Conservation (phyloP, 2,113 vertebrate genomes). For the Haliaeetus leucogaster region DNA sequence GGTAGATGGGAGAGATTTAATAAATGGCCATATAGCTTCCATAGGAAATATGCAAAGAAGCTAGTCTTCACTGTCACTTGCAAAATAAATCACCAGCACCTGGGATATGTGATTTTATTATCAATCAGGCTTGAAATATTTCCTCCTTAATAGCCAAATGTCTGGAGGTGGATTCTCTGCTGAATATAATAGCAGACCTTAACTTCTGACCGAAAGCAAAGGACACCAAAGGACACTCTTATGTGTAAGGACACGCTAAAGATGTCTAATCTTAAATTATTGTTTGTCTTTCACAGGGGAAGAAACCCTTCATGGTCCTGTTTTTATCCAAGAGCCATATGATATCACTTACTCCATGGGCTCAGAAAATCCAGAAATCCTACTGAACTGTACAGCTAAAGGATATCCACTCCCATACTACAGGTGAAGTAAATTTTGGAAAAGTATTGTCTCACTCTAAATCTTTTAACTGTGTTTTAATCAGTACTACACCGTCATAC, state of each 20-base stretch:
- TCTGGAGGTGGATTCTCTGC: slow-evolving; percentile 9
- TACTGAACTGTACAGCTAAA: slow-evolving; percentile 85
- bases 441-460: background rate
- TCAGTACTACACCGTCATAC: fast-evolving
- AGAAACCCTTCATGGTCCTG: slow-evolving; percentile 75
- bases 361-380: slow-evolving; percentile 76
- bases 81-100: slow-evolving; percentile 28
- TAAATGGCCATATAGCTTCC: background rate
- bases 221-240: background rate
- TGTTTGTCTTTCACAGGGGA: slow-evolving; percentile 69
- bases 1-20: background rate
- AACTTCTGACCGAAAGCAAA: background rate
- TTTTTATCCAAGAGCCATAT: slow-evolving; percentile 86
- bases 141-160: background rate
- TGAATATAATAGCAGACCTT: background rate
- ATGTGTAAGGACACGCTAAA: background rate
- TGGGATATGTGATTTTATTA: slow-evolving; percentile 19
- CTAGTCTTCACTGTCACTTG: background rate
- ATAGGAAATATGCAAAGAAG: background rate
- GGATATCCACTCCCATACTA: slow-evolving; percentile 82
- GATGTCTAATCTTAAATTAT: background rate
- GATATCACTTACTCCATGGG: slow-evolving; percentile 82
- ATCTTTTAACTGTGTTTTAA: background rate
- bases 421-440: slow-evolving; percentile 68
- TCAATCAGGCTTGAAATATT: slow-evolving; percentile 58